Percentiles rank a stretch among this genome's conserved stretches.
phyloP scores from a whole-genome alignment of 2,888 invertebrate species.

The Blastobasis adustella region DNA sequence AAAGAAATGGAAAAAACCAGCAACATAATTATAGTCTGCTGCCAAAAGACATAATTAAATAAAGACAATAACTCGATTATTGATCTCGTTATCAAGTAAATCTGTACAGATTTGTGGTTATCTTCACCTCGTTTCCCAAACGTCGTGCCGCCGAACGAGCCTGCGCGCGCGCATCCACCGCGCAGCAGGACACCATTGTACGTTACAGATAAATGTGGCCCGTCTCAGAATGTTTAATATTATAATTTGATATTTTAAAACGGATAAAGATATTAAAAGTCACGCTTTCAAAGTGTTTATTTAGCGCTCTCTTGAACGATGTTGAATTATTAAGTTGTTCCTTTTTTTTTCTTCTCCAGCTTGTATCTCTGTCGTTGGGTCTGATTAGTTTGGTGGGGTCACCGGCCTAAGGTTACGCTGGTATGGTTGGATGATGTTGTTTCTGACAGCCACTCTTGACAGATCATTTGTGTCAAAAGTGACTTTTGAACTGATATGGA shows the following conservation, averaged over 20 bases:
- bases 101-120: no score
- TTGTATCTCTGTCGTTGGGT: neutral
- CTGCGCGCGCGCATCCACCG: constrained; percentile 16
- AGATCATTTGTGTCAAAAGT: neutral
- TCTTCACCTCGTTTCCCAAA: no score
- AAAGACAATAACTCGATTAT: no score
- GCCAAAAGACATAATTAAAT: no score
- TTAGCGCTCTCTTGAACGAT: constrained; percentile 51
- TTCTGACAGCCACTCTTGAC: constrained; percentile 1
- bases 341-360: constrained; percentile 20
- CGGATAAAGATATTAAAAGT: constrained; percentile 72
- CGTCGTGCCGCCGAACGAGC: neutral
- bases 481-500: constrained; percentile 19
- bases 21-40: no score
- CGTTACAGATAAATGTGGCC: constrained; percentile 58
- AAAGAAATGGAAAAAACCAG: no score
- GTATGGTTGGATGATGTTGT: neutral
- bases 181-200: constrained; percentile 60
- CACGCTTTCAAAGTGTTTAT: constrained; percentile 67
- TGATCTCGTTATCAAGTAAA: no score
- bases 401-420: constrained; percentile 3
- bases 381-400: constrained; percentile 27
- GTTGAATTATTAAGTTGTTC: constrained; percentile 52
- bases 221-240: constrained; percentile 62
- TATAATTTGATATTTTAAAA: constrained; percentile 74